phyloP scores from a whole-genome alignment of 2,113 vertebrate species.

The Odobenus rosmarus region DNA sequence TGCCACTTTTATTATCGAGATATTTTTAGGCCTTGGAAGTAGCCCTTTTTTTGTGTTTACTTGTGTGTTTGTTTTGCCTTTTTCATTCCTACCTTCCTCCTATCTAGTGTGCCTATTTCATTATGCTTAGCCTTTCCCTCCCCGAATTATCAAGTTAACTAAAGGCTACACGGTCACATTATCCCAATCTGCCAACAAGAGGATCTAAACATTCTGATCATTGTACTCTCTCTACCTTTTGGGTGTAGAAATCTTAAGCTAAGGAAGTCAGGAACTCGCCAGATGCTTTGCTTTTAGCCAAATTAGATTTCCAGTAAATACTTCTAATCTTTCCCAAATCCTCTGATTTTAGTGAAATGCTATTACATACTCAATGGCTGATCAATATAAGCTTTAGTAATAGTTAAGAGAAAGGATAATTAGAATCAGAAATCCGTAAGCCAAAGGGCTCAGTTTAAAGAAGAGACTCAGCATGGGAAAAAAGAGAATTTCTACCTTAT shows the following conservation, averaged over 20 bases:
- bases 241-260: constrained; percentile 32
- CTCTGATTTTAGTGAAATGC: constrained; percentile 64
- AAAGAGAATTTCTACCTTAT: constrained; percentile 4
- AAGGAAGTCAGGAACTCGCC: constrained; percentile 39
- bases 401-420: constrained; percentile 67
- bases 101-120: background rate
- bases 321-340: constrained; percentile 62
- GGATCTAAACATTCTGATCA: background rate
- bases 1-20: background rate
- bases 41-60: background rate
- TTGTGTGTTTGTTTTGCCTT: background rate
- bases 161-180: background rate
- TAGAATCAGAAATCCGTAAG: constrained; percentile 51
- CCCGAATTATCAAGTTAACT: background rate
- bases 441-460: constrained; percentile 34
- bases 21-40: background rate
- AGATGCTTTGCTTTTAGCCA: constrained; percentile 69
- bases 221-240: constrained; percentile 7
- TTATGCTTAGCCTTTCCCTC: background rate
- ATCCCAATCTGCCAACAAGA: background rate
- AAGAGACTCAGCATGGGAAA: background rate
- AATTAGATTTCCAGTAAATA: constrained; percentile 78
- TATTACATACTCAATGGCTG: constrained; percentile 39
- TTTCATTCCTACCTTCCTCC: background rate
- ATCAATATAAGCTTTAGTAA: constrained; percentile 69